Conservation (phyloP, 2,113 vertebrate species). For the Coregonus clupeaformis region DNA sequence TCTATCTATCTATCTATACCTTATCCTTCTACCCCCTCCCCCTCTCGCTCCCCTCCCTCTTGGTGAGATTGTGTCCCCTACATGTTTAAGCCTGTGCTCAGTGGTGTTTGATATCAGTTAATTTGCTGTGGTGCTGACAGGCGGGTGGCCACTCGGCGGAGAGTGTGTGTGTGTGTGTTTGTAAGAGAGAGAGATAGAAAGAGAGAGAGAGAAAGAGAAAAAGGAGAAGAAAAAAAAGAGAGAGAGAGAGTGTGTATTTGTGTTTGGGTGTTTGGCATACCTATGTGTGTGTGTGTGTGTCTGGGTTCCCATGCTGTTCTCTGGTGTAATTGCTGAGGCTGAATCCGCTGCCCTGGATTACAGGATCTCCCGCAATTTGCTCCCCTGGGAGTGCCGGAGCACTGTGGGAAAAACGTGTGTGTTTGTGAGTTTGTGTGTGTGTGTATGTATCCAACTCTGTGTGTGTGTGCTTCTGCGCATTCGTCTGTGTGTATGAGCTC, state of each 20-base stretch:
- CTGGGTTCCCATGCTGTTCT: conserved; percentile 61
- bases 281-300: conserved; percentile 17
- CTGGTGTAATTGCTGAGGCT: conserved; percentile 67
- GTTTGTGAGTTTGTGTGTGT: conserved; percentile 30
- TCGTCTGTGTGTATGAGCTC: conserved; percentile 42
- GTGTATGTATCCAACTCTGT: no score
- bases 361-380: conserved; percentile 66
- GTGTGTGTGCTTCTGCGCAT: conserved; percentile 7
- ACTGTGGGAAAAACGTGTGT: conserved; percentile 71
- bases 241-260: not conserved
- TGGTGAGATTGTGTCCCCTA: conserved; percentile 68
- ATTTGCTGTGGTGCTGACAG: conserved; percentile 80
- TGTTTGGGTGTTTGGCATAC: not conserved
- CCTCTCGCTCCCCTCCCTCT: conserved; percentile 29
- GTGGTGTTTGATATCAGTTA: conserved; percentile 81
- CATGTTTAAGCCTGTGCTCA: conserved; percentile 78
- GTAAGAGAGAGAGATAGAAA: conserved; percentile 4
- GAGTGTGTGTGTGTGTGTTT: conserved; percentile 42
- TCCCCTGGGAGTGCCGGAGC: conserved; percentile 65
- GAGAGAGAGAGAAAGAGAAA: not conserved
- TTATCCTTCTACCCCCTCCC: conserved; percentile 19
- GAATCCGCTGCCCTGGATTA: conserved; percentile 73
- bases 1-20: no score
- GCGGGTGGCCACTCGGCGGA: conserved; percentile 61
- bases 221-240: not conserved